phyloP scores from a whole-genome alignment of 1,140 invertebrate species.

The Onthophagus taurus region DNA sequence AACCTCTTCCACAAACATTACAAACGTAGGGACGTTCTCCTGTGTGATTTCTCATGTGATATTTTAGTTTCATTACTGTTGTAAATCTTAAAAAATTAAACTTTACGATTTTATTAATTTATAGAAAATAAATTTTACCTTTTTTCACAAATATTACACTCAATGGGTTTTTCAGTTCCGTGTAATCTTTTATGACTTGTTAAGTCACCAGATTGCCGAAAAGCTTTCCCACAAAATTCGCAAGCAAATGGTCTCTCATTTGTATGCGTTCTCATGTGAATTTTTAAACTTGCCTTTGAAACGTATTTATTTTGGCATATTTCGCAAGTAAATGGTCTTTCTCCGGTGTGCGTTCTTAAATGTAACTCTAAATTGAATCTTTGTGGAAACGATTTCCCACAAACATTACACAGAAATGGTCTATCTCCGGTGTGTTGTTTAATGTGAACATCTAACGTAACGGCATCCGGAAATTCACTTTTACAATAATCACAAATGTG shows the following conservation, averaged over 20 bases:
- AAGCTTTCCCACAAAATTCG: conserved; percentile 40
- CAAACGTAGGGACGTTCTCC: conserved; percentile 56
- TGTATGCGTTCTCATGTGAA: conserved; percentile 52
- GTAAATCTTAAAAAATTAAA: conserved; percentile 30
- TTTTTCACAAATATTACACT: conserved; percentile 35
- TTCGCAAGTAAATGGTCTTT: conserved; percentile 37
- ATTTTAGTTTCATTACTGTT: conserved; percentile 41
- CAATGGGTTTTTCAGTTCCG: conserved; percentile 37
- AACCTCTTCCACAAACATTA: conserved; percentile 48
- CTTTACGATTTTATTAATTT: neutral
- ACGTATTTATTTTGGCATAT: conserved; percentile 39
- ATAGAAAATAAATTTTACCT: conserved; percentile 20
- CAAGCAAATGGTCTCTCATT: conserved; percentile 48
- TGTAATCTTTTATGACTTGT: conserved; percentile 37
- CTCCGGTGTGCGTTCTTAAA: conserved; percentile 54
- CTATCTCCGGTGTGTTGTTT: conserved; percentile 43
- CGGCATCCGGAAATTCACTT: conserved; percentile 38
- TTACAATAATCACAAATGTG: conserved; percentile 39
- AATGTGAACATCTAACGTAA: conserved; percentile 41
- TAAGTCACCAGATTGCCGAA: conserved; percentile 35
- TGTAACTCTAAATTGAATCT: conserved; percentile 56
- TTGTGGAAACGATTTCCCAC: conserved; percentile 48
- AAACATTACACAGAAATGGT: conserved; percentile 43
- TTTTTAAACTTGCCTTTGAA: conserved; percentile 43
- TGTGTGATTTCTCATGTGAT: conserved; percentile 52